A percentile compares a stretch with the other conserved stretches of the same genome.
Evolutionary conservation across 2,113 vertebrate genomes (phyloP).

Genomic region (Festucalex cinctus): DNA sequence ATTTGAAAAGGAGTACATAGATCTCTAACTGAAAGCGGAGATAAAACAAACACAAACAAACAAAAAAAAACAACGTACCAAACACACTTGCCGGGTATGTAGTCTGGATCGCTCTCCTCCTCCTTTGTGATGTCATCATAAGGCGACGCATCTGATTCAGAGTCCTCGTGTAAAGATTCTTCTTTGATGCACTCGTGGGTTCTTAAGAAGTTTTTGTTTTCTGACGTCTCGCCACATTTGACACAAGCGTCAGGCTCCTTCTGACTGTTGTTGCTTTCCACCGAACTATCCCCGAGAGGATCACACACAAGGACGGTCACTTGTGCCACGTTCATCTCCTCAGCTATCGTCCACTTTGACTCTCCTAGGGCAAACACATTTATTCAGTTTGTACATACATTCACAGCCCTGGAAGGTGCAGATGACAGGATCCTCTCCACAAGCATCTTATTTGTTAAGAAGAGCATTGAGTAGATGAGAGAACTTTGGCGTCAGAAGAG

Average conservation of each 20-base stretch:
- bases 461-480: not conserved
- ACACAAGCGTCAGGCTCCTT: conserved; percentile 34
- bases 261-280: conserved; percentile 21
- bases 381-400: not conserved
- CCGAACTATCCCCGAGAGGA: conserved; percentile 26
- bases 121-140: not conserved
- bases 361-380: conserved; percentile 23
- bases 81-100: not conserved
- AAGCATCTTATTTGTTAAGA: not conserved
- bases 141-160: not conserved
- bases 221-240: conserved; percentile 69
- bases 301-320: too few relatives aligned
- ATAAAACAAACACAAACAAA: too few relatives aligned
- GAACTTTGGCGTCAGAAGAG: too few relatives aligned
- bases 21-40: not conserved
- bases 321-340: not conserved
- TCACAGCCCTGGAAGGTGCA: too few relatives aligned
- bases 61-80: too few relatives aligned
- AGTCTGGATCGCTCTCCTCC: not conserved
- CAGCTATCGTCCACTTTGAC: conserved; percentile 30
- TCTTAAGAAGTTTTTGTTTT: conserved; percentile 40
- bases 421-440: not conserved
- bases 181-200: conserved; percentile 29
- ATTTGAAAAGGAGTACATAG: not conserved
- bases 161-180: not conserved